Percentiles rank a stretch among this genome's conserved stretches.
phyloP scores from a whole-genome alignment of 2,113 vertebrate species.

The Polypterus senegalus region DNA sequence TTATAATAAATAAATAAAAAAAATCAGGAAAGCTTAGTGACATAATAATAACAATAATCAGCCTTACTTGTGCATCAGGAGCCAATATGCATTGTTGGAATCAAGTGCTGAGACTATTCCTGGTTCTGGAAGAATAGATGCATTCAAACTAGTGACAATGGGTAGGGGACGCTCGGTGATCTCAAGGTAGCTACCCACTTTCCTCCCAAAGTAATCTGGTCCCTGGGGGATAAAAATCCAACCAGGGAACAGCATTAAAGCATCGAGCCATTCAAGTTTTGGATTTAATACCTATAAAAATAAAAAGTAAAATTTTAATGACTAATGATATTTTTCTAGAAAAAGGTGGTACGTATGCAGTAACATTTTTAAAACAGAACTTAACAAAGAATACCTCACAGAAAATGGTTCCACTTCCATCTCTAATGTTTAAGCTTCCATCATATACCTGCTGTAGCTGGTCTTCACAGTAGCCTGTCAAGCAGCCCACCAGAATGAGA shows the following conservation, averaged over 20 bases:
- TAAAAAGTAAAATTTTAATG: background rate
- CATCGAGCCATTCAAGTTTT: conserved; percentile 45
- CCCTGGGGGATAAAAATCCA: conserved; percentile 67
- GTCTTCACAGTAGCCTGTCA: conserved; percentile 32
- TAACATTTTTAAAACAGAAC: background rate
- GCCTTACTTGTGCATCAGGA: conserved; percentile 32
- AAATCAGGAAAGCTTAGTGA: no score
- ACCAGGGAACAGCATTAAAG: conserved; percentile 52
- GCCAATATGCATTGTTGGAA: background rate
- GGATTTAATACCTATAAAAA: conserved; percentile 43
- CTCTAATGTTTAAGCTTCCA: conserved; percentile 46
- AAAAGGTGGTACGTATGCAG: no score
- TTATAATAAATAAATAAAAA: no score
- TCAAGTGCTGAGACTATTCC: conserved; percentile 13
- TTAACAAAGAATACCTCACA: conserved; percentile 47
- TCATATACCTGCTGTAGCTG: conserved; percentile 21
- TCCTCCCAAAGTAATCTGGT: conserved; percentile 19
- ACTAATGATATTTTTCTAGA: background rate
- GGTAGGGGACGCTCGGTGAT: conserved; percentile 46
- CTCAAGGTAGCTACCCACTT: conserved; percentile 41
- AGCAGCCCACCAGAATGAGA: conserved; percentile 61
- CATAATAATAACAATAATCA: no score
- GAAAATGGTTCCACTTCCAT: conserved; percentile 44
- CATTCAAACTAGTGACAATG: conserved; percentile 23
- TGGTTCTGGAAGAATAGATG: background rate